phyloP scores from a whole-genome alignment of 2,888 invertebrate genomes.

The Sinodicranocentrus sp. region DNA sequence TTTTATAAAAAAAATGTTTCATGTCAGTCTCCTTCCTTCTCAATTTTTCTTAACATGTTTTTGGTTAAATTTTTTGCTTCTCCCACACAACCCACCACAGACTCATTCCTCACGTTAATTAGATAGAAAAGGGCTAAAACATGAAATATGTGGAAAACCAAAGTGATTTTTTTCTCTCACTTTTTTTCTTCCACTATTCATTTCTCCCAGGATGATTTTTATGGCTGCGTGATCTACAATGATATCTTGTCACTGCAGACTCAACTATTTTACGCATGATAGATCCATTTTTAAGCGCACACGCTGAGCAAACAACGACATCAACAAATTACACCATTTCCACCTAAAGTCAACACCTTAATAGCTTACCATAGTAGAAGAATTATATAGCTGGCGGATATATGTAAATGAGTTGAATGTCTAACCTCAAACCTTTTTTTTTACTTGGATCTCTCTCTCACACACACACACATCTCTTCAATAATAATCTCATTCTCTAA shows the following conservation, averaged over 20 bases:
- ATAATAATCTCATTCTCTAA: conserved; percentile 11
- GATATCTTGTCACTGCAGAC: not conserved
- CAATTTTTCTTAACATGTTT: too few species aligned
- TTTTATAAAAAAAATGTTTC: too few species aligned
- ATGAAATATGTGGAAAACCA: conserved; percentile 17
- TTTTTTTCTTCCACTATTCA: too few species aligned
- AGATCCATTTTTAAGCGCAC: conserved; percentile 42
- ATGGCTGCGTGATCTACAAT: not conserved
- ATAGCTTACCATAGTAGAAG: not conserved
- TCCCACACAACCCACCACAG: too few species aligned
- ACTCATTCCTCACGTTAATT: not conserved
- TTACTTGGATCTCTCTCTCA: not conserved
- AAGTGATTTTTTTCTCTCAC: too few species aligned
- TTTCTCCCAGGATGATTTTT: too few species aligned
- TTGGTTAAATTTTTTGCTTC: too few species aligned
- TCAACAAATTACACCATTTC: conserved; percentile 43
- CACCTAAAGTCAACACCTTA: conserved; percentile 18
- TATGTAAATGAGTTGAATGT: conserved; percentile 26
- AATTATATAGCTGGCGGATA: not conserved
- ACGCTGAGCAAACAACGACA: conserved; percentile 26
- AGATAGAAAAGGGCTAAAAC: conserved; percentile 2
- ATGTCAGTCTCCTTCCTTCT: too few species aligned
- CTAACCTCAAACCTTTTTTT: conserved; percentile 12
- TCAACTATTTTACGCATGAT: conserved; percentile 40
- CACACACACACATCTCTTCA: not conserved